Conservation (phyloP, 2,797 vertebrate genomes). For the Squalus acanthias region DNA sequence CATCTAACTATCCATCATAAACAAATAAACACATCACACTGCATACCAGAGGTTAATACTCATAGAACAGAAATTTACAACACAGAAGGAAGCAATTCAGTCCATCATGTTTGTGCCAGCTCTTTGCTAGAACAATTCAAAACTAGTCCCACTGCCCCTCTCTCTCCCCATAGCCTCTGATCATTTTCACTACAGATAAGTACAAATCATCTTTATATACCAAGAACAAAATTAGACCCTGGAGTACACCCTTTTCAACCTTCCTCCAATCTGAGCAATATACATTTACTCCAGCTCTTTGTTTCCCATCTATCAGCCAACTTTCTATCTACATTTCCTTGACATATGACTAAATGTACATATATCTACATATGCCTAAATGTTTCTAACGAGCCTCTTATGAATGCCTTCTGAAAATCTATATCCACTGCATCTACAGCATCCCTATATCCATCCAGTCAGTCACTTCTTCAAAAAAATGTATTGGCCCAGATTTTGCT, state of each 20-base stretch:
- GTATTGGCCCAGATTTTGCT: background rate
- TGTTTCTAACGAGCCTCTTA: background rate
- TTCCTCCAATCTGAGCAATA: background rate
- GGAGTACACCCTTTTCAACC: background rate
- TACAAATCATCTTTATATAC: background rate
- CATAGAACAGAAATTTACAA: background rate
- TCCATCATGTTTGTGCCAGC: background rate
- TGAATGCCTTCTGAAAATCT: background rate
- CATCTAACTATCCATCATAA: background rate
- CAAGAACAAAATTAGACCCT: background rate
- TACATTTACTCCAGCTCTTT: background rate
- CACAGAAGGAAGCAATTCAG: background rate
- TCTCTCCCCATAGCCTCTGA: background rate
- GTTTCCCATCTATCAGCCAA: background rate
- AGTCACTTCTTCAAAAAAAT: background rate
- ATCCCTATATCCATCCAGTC: background rate
- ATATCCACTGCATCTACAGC: background rate
- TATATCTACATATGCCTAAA: background rate
- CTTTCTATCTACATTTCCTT: background rate
- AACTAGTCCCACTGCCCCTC: background rate
- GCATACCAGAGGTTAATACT: too few relatives aligned
- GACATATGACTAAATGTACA: background rate
- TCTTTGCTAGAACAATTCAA: background rate
- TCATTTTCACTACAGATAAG: background rate
- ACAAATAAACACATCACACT: too few relatives aligned